Conservation (phyloP, 2,888 invertebrate species). For the Pasiphila rectangulata region DNA sequence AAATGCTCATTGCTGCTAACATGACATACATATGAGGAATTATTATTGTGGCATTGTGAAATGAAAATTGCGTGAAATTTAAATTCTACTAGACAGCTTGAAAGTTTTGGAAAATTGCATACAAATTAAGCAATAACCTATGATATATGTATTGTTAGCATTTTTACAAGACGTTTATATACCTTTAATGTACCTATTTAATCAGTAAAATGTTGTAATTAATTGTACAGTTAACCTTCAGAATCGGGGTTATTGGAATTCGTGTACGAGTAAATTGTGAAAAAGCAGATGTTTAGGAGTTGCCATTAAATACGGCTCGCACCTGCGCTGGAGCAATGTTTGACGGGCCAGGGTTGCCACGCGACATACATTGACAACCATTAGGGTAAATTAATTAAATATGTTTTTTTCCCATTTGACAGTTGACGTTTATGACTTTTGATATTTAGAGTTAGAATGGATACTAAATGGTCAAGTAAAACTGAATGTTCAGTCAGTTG, state of each 20-base stretch:
- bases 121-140: constrained; percentile 1
- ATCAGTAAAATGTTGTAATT: constrained; percentile 18
- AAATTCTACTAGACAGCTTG: constrained; percentile 17
- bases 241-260: constrained; percentile 62
- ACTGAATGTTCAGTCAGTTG: constrained; percentile 17
- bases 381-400: constrained; percentile 30
- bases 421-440: constrained; percentile 2
- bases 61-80: constrained; percentile 50
- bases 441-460: neutral
- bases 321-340: constrained; percentile 61
- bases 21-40: constrained; percentile 74
- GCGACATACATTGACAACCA: constrained; percentile 33
- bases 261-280: constrained; percentile 62
- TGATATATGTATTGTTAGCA: neutral
- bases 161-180: neutral
- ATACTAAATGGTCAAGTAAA: constrained; percentile 21
- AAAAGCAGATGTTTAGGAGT: constrained; percentile 74
- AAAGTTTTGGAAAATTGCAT: constrained; percentile 8
- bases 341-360: constrained; percentile 42
- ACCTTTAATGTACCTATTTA: constrained; percentile 9
- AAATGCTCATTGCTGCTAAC: constrained; percentile 68
- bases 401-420: constrained; percentile 1
- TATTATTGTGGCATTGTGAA: constrained; percentile 63
- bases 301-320: constrained; percentile 58
- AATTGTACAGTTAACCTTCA: constrained; percentile 32